These are phyloP conservation scores for Timema cristinae DNA, from an alignment of 2,888 invertebrate species.

Conservation along the genomic window DNA sequence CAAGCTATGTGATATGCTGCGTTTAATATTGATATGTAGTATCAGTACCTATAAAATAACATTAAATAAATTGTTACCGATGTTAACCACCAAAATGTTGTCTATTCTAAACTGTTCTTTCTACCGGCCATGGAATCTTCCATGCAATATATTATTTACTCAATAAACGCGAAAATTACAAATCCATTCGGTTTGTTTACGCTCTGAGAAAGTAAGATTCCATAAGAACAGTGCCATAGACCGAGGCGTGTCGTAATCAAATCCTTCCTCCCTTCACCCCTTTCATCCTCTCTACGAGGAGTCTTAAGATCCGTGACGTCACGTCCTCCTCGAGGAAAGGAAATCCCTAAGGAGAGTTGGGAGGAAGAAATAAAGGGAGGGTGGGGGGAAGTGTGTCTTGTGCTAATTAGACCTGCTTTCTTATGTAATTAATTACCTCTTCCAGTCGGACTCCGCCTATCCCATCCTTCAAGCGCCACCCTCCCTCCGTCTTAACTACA, in stretches of 20 bases:
- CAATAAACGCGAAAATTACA: too few species aligned
- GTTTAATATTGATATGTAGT: too few species aligned
- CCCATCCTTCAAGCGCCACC: slow-evolving; percentile 2
- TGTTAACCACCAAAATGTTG: too few species aligned
- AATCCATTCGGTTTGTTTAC: too few species aligned
- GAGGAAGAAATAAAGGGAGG: not conserved
- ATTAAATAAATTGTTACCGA: too few species aligned
- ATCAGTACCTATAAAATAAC: too few species aligned
- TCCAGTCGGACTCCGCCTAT: not conserved
- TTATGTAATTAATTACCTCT: slow-evolving; percentile 13
- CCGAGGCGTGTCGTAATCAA: slow-evolving; percentile 4
- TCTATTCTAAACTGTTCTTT: too few species aligned
- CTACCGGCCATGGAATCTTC: too few species aligned
- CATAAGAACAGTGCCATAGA: too few species aligned
- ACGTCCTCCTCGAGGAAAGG: slow-evolving; percentile 4
- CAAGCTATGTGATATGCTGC: too few species aligned
- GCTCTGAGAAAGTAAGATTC: too few species aligned
- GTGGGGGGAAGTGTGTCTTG: slow-evolving; percentile 7
- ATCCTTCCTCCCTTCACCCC: not conserved
- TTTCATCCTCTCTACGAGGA: not conserved
- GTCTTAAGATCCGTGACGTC: slow-evolving; percentile 14
- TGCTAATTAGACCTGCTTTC: slow-evolving; percentile 17
- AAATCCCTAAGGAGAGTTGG: slow-evolving; percentile 8
- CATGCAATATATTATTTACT: too few species aligned
- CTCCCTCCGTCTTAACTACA: slow-evolving; percentile 12